Conservation (phyloP, 2,113 vertebrate species). For the Ctenodactylus gundi region DNA sequence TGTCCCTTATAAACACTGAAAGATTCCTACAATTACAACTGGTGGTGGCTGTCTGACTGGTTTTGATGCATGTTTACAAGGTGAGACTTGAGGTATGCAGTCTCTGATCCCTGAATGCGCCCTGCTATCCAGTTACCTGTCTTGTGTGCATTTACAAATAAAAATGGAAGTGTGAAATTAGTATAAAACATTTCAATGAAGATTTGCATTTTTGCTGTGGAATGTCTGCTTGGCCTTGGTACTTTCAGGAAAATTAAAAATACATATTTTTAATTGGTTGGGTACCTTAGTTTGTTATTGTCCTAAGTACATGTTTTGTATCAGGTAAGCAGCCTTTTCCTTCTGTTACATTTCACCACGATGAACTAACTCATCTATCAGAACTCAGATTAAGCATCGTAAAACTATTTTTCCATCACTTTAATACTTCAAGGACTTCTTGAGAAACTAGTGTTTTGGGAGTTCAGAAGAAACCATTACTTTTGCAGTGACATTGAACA, state of each 20-base stretch:
- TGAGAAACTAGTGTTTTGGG: not conserved
- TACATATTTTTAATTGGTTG: not conserved
- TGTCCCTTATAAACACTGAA: not conserved
- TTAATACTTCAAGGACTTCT: not conserved
- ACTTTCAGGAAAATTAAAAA: not conserved
- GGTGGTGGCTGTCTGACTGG: not conserved
- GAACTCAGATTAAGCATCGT: not conserved
- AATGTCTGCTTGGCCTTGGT: not conserved
- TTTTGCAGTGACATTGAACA: not conserved
- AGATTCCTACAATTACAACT: accelerated
- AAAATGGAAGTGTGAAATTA: not conserved
- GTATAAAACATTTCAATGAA: not conserved
- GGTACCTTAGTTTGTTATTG: not conserved
- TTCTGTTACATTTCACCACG: not conserved
- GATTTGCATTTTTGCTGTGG: accelerated
- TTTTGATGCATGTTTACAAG: not conserved
- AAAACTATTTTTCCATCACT: not conserved
- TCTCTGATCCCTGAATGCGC: not conserved
- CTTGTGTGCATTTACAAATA: not conserved
- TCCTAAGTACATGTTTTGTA: not conserved
- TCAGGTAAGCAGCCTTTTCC: not conserved
- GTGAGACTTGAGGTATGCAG: not conserved
- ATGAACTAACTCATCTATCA: not conserved
- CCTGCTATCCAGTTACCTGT: not conserved
- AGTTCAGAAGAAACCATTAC: not conserved